These are phyloP conservation scores for Epinephelus lanceolatus DNA, from an alignment of 2,113 vertebrate species.

Conservation along the genomic window DNA sequence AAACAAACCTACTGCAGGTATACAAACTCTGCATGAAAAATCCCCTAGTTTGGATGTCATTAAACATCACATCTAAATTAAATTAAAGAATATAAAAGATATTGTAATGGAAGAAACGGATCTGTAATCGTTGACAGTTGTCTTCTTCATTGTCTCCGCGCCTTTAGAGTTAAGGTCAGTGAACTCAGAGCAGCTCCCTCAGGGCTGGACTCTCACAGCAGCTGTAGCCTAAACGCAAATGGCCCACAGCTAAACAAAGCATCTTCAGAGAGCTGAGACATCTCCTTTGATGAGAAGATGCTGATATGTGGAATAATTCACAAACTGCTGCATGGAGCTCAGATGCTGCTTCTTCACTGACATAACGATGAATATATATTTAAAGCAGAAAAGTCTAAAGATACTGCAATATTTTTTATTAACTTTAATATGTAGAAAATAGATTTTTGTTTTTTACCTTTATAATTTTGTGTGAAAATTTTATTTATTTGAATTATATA, in stretches of 20 bases:
- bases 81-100: not conserved
- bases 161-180: slow-evolving; percentile 53
- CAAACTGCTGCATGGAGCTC: not conserved
- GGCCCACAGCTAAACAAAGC: slow-evolving; percentile 51
- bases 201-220: slow-evolving; percentile 57
- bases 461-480: not conserved
- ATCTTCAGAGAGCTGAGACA: slow-evolving; percentile 19
- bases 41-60: not conserved
- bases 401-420: not conserved
- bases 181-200: slow-evolving; percentile 61
- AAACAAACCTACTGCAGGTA: not conserved
- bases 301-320: slow-evolving; percentile 6
- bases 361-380: not conserved
- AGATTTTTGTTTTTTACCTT: not conserved
- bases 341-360: not conserved
- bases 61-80: not conserved
- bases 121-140: slow-evolving; percentile 22
- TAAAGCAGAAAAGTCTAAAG: not conserved
- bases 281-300: not conserved
- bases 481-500: not conserved
- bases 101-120: not conserved
- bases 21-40: not conserved
- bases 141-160: slow-evolving; percentile 36
- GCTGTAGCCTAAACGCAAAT: slow-evolving; percentile 57
- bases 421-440: not conserved